phyloP scores from a whole-genome alignment of 2,797 vertebrate genomes.

The Linurgus olivaceus region DNA sequence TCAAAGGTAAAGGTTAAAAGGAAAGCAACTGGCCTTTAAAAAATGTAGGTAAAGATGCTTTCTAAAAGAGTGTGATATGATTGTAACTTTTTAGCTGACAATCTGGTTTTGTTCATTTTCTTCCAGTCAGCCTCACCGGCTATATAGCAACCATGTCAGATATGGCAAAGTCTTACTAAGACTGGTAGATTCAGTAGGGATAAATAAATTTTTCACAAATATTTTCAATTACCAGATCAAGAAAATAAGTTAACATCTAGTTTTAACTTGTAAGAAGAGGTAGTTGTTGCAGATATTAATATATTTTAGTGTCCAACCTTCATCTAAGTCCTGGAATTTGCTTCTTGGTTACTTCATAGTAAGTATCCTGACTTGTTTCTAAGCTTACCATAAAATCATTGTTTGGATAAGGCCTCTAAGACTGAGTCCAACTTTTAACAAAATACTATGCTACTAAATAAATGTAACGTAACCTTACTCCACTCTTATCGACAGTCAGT shows the following conservation, averaged over 20 bases:
- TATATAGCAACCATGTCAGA: neutral
- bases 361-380: neutral
- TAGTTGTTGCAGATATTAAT: neutral
- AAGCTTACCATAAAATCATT: neutral
- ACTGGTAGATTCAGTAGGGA: neutral
- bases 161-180: neutral
- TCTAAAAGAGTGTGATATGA: neutral
- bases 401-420: neutral
- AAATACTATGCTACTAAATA: neutral
- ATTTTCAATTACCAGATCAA: neutral
- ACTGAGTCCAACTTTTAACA: neutral
- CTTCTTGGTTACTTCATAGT: neutral
- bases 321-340: neutral
- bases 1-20: slow-evolving; percentile 82
- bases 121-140: neutral
- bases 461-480: neutral
- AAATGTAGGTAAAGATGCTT: neutral
- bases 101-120: neutral
- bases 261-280: neutral
- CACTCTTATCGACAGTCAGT: neutral
- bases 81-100: neutral
- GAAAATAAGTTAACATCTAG: neutral
- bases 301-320: neutral
- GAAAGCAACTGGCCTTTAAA: neutral
- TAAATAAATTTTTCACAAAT: neutral